Evolutionary conservation across 2,888 invertebrate genomes (phyloP).

Genomic region (Ennomos erosarius): DNA sequence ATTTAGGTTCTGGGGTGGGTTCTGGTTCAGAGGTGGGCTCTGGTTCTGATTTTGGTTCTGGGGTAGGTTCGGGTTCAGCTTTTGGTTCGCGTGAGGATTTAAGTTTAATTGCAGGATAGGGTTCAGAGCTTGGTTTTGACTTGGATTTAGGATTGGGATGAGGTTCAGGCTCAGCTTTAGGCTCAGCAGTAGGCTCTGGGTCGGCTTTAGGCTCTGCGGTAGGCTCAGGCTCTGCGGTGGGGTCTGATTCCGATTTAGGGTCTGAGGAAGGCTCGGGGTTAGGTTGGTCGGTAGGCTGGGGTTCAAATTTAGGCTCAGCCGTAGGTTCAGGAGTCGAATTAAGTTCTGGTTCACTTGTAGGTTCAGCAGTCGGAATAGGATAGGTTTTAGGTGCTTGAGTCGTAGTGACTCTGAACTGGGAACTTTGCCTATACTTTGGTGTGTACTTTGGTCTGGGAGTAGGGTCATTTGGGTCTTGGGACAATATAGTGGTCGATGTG

Average conservation of each 20-base stretch:
- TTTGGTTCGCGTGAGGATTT: slow-evolving; percentile 10
- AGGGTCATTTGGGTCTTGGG: slow-evolving; percentile 38
- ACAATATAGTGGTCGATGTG: slow-evolving; percentile 64
- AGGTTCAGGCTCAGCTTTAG: slow-evolving; percentile 37
- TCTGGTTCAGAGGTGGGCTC: slow-evolving; percentile 20
- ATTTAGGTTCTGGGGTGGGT: slow-evolving; percentile 26
- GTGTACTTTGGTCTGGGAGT: slow-evolving; percentile 54
- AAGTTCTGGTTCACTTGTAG: slow-evolving; percentile 39
- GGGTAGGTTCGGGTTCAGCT: slow-evolving; percentile 16
- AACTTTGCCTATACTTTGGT: slow-evolving; percentile 51
- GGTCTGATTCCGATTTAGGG: slow-evolving; percentile 56
- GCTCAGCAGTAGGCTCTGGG: slow-evolving; percentile 47
- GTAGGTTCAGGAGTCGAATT: slow-evolving; percentile 50
- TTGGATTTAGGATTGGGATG: slow-evolving; percentile 18
- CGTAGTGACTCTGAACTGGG: slow-evolving; percentile 41
- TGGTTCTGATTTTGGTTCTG: slow-evolving; percentile 20
- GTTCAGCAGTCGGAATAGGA: slow-evolving; percentile 4
- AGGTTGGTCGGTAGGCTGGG: slow-evolving; percentile 61
- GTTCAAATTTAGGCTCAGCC: slow-evolving; percentile 60
- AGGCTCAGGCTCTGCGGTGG: slow-evolving; percentile 45
- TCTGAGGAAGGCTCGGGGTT: slow-evolving; percentile 49
- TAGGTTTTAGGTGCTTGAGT: slow-evolving; percentile 47
- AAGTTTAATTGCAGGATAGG: slow-evolving; percentile 16
- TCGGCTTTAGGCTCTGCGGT: slow-evolving; percentile 43
- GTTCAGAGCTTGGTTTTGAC: slow-evolving; percentile 16